Evolutionary conservation across 2,113 vertebrate genomes (phyloP).

Genomic region (Tachysurus vachellii): DNA sequence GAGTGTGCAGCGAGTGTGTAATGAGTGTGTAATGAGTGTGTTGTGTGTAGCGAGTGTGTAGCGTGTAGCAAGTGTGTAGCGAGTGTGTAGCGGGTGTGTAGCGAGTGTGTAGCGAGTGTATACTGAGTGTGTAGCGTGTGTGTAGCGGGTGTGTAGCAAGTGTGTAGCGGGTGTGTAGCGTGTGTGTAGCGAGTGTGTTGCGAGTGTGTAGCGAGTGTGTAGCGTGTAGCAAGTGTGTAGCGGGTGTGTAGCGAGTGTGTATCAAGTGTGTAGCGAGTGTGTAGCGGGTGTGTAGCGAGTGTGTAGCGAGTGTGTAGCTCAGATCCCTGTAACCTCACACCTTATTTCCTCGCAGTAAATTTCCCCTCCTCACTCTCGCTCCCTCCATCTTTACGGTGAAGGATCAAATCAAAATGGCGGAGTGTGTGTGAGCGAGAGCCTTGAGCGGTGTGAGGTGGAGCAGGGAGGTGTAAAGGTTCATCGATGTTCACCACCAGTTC

Average conservation of each 20-base stretch:
- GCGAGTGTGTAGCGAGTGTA: too few species aligned
- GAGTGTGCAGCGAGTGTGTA: neutral
- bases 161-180: too few species aligned
- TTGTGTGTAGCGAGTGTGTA: too few species aligned
- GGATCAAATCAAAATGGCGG: neutral
- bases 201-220: neutral
- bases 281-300: neutral
- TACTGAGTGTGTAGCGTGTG: too few species aligned
- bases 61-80: too few species aligned
- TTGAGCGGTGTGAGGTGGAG: constrained; percentile 50
- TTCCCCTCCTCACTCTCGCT: neutral
- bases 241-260: too few species aligned
- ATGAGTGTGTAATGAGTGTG: too few species aligned
- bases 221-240: neutral
- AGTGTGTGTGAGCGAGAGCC: neutral
- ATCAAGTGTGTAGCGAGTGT: neutral
- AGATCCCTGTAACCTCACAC: neutral
- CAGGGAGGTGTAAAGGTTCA: constrained; percentile 70
- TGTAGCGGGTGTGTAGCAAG: too few species aligned
- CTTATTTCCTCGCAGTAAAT: neutral
- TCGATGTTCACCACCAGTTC: constrained; percentile 76
- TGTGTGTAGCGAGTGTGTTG: too few species aligned
- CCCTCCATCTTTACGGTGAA: too few species aligned
- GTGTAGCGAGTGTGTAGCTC: neutral
- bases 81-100: neutral